Percentiles rank a stretch among this genome's conserved stretches.
These are phyloP conservation scores for Hippopotamyrus pictus DNA, from an alignment of 2,797 vertebrate species.

Conservation along the genomic window DNA sequence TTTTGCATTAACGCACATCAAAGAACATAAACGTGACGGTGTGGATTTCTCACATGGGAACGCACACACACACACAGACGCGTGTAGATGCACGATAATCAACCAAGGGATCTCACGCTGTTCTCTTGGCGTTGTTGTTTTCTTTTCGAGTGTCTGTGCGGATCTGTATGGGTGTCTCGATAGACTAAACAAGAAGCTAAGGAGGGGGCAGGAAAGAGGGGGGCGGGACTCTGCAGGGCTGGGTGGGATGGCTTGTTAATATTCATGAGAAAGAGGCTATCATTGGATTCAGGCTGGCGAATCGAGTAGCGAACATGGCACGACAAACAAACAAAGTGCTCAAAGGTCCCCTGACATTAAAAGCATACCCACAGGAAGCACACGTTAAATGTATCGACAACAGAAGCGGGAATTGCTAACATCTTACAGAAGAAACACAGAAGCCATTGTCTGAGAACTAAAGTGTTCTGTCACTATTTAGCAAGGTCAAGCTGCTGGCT, in stretches of 20 bases:
- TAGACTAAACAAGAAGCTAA: conserved; percentile 38
- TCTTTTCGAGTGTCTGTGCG: conserved; percentile 8
- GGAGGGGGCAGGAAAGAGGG: conserved; percentile 25
- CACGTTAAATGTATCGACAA: background rate
- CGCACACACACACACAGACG: background rate
- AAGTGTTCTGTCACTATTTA: background rate
- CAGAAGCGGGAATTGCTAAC: background rate
- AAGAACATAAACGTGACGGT: background rate
- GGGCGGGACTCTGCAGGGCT: conserved; percentile 26
- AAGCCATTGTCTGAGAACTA: background rate
- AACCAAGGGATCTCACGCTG: background rate
- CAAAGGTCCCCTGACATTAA: background rate
- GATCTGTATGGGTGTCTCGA: conserved; percentile 36
- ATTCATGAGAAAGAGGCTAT: conserved; percentile 42
- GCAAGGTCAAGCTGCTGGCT: background rate
- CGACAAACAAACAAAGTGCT: background rate
- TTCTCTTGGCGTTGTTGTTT: conserved; percentile 16
- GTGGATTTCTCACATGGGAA: background rate
- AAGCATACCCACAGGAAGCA: background rate
- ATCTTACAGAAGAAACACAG: background rate
- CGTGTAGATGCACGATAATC: background rate
- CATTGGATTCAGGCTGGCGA: background rate
- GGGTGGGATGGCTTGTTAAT: conserved; percentile 45
- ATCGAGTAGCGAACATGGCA: background rate
- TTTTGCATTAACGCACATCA: background rate